Evolutionary conservation across 2,888 invertebrate species (phyloP), one percentile per base, ranked within the genome.

Genomic region (Malachius bipustulatus): DNA sequence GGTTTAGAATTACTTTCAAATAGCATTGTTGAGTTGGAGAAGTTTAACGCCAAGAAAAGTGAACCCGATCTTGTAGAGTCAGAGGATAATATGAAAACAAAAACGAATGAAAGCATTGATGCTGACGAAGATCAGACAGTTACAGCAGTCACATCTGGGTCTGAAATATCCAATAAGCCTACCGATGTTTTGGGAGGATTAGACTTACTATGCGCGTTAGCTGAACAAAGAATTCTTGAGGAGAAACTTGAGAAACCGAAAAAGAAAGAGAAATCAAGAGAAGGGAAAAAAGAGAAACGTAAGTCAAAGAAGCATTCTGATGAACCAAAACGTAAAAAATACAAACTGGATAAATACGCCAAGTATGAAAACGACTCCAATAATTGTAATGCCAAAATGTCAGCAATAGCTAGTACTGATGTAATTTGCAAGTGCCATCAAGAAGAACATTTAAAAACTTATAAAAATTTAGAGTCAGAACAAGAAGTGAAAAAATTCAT

Each of bases 1-100:
- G 88, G 88, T 0, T 61, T 89, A 16, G 84, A 88, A 55, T 60
- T 88, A 26, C 59, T 88, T 14, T 87, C 87, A 0, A 87, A 87
- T 51, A 87, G 87, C 55, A 85, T 88, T 39, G 83, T 81, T 36
- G 82, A 83, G 48, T 77, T 80, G 47, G 80, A 80, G 51, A n/a
- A n/a, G n/a, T n/a, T n/a, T n/a, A 70, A 71, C 34, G 51, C 63
- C 31, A 56, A 62, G 8, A 41, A 41, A 39, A 46, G 14, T 35
- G 33, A 32, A 12, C 31, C 37, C 1, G 39, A 37, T 10, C 49
- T 54, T 47, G 43, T 63, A 27, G 59, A 67, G 10, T 27, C 44
- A 9, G 60, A 54, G 16, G 45, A 43, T 19, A 19, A n/a, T n/a
- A 8, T 28, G n/a, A n/a, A 8, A n/a, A 36, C 33, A 33, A 30